Evolutionary conservation across 2,113 vertebrate species (phyloP).

Genomic region (Rallus limicola): DNA sequence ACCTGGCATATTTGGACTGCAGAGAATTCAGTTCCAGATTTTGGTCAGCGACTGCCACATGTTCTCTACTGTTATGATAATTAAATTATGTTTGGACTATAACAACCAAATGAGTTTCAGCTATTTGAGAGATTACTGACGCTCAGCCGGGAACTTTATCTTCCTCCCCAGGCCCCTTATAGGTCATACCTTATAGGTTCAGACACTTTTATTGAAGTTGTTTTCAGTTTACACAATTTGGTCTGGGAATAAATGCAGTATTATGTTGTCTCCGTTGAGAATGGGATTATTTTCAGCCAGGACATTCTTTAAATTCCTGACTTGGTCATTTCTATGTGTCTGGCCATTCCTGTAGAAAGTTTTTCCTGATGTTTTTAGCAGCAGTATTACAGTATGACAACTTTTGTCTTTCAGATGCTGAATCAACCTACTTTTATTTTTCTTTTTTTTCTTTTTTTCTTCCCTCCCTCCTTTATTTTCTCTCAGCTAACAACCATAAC

Average conservation of each 20-base stretch:
- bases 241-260: neutral
- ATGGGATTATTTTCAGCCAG: neutral
- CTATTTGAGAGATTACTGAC: slow-evolving; percentile 25
- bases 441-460: accelerated
- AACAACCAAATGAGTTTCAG: slow-evolving; percentile 35
- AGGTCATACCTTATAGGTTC: neutral
- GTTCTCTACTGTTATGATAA: neutral
- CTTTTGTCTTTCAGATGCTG: neutral
- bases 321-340: neutral
- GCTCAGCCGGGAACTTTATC: neutral
- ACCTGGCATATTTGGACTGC: neutral
- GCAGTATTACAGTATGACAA: neutral
- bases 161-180: neutral
- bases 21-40: neutral
- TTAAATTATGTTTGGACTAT: slow-evolving; percentile 12
- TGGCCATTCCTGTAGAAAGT: neutral
- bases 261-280: neutral
- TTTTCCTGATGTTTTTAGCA: neutral
- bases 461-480: neutral
- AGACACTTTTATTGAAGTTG: neutral
- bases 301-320: neutral
- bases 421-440: neutral
- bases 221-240: neutral
- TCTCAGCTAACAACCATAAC: neutral
- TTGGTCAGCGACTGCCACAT: neutral